phyloP scores from a whole-genome alignment of 1,140 invertebrate genomes.

The Amyelois transitella region DNA sequence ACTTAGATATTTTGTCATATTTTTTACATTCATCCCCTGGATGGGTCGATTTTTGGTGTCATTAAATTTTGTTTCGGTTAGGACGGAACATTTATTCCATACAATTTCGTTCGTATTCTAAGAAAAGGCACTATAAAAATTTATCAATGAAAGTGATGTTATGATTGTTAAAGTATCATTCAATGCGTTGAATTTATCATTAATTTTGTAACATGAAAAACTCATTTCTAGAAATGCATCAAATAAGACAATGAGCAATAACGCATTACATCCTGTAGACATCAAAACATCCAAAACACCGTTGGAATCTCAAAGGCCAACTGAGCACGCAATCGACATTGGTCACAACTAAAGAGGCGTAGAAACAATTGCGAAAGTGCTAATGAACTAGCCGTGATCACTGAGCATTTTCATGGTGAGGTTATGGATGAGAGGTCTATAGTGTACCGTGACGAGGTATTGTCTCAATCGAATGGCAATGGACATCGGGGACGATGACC shows the following conservation, averaged over 20 bases:
- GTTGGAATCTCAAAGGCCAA: not conserved
- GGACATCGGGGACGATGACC: slow-evolving; percentile 62
- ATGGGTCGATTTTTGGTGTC: slow-evolving; percentile 13
- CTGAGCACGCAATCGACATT: slow-evolving; percentile 15
- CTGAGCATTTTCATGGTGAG: slow-evolving; percentile 38
- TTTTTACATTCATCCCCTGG: slow-evolving; percentile 17
- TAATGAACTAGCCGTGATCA: slow-evolving; percentile 43
- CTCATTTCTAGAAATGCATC: no score
- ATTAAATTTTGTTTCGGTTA: slow-evolving; percentile 15
- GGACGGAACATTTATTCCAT: not conserved
- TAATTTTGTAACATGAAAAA: no score
- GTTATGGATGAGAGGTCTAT: slow-evolving; percentile 38
- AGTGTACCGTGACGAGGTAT: slow-evolving; percentile 48
- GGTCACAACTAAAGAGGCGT: slow-evolving; percentile 49
- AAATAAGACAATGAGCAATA: not conserved
- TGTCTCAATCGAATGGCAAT: slow-evolving; percentile 63
- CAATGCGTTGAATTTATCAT: no score
- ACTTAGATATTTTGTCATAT: slow-evolving; percentile 52
- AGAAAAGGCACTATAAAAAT: not conserved
- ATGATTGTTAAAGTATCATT: not conserved
- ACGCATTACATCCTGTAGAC: not conserved
- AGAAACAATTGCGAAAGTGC: slow-evolving; percentile 57
- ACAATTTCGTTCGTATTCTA: not conserved
- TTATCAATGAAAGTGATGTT: not conserved
- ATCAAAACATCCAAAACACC: slow-evolving; percentile 1